Conservation (phyloP, 37 sponge, comb jelly and placozoan genomes). For the Crambe crambe region DNA sequence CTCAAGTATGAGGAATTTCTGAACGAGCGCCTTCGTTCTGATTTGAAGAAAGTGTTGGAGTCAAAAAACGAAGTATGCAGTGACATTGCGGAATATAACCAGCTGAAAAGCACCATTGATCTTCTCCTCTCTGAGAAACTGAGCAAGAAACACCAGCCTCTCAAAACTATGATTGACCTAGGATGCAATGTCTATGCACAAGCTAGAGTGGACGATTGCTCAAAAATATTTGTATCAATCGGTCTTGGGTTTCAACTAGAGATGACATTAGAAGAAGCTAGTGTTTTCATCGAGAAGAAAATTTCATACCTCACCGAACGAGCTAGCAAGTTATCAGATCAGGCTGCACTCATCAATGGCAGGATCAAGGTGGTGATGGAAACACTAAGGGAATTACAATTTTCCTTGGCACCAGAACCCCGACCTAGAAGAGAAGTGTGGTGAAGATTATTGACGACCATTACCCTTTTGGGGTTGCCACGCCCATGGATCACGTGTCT, state of each 20-base stretch:
- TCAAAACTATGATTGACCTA: constrained; percentile 83
- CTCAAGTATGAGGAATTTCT: constrained; percentile 77
- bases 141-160: not conserved
- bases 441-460: not conserved
- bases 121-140: constrained; percentile 8
- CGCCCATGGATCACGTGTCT: no score
- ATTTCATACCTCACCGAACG: constrained; percentile 48
- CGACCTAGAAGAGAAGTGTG: constrained; percentile 5
- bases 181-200: constrained; percentile 85
- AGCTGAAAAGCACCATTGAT: constrained; percentile 68
- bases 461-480: not conserved
- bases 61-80: constrained; percentile 47
- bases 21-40: constrained; percentile 78
- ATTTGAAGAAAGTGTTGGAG: constrained; percentile 65
- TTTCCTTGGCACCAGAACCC: not conserved
- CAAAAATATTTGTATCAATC: constrained; percentile 70
- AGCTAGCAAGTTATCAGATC: constrained; percentile 48
- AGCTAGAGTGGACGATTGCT: constrained; percentile 71
- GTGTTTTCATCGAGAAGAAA: constrained; percentile 73
- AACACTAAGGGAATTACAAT: constrained; percentile 80
- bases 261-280: constrained; percentile 75
- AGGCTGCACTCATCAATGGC: constrained; percentile 80
- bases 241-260: constrained; percentile 86
- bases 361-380: constrained; percentile 74
- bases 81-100: constrained; percentile 74